Evolutionary conservation across 2,888 invertebrate genomes (phyloP), one percentile per base, ranked within the genome.

Genomic region (Melinaea marsaeus): DNA sequence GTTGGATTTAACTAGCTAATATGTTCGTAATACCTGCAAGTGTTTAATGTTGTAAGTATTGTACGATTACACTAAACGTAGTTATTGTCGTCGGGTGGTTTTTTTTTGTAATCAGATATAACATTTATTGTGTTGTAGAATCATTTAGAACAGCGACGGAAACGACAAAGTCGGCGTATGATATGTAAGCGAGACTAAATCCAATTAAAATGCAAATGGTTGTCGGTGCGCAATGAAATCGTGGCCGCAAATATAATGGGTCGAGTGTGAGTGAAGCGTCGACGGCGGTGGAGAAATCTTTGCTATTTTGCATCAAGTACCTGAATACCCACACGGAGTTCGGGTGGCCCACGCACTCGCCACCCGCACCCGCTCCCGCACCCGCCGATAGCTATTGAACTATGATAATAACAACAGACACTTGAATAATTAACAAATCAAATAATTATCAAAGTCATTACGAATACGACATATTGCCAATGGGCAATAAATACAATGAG

Each of bases 151-250:
- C 56, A 63, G 48, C 56, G 55, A 61, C 60, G 63, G 59, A 60
- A 65, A 71, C 66, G 66, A 73, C 72, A 74, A 75, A 74, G 65
- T 70, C 71, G 69, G 64, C 69, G 68, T 72, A 72, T 72, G 68
- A 75, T 75, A 70, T 72, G 71, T 73, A 72, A 74, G 70, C 70
- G 74, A 74, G 72, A 74, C 69, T 75, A 77, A 75, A 77, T 77
- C 75, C 75, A 82, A 82, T 83, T 79, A 81, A 82, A 80, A 83
- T 80, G 79, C 76, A 79, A 83, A 81, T 80, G 67, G 66, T 71
- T 71, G 69, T 69, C 69, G 72, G 73, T 74, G 75, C 75, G 76
- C 75, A 80, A 81, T 80, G 79, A 79, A 81, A 80, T 76, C 77
- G 77, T 78, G 74, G 74, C 76, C 72, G 71, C 73, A 78, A 75